A percentile compares a stretch with the other conserved stretches of the same genome.
These are phyloP conservation scores for Homalodisca vitripennis DNA, from an alignment of 1,140 invertebrate species.

Conservation along the genomic window DNA sequence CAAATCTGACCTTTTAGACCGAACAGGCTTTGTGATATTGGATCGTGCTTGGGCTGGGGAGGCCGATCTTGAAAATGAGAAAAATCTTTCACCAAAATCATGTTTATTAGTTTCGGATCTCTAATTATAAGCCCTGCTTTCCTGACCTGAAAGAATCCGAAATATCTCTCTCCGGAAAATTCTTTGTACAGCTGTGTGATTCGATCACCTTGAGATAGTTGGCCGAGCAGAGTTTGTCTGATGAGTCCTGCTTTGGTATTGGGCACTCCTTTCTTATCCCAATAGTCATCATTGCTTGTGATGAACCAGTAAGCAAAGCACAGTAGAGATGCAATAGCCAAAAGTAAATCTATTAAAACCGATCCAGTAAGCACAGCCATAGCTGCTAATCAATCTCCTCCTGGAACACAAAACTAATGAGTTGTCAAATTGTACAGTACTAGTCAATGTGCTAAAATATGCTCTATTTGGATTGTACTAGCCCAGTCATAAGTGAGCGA, in stretches of 20 bases:
- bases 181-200: background rate
- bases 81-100: slow-evolving; percentile 42
- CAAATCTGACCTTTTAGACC: slow-evolving; percentile 49
- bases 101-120: slow-evolving; percentile 43
- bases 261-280: no score
- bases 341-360: background rate
- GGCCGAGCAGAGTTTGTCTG: slow-evolving; percentile 22
- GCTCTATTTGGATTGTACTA: no score
- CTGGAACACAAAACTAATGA: no score
- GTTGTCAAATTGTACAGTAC: no score
- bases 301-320: background rate
- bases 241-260: slow-evolving; percentile 24
- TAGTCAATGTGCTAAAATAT: no score
- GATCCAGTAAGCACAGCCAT: background rate
- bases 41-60: slow-evolving; percentile 40
- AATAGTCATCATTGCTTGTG: no score
- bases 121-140: slow-evolving; percentile 41
- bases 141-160: slow-evolving; percentile 39
- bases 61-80: slow-evolving; percentile 39
- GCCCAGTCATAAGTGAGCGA: no score
- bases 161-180: slow-evolving; percentile 30
- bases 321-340: background rate
- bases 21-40: slow-evolving; percentile 46
- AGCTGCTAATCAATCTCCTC: no score
- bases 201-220: background rate